A percentile compares a stretch with the other conserved stretches of the same genome.
These are phyloP conservation scores for Ephydatia muelleri DNA, from an alignment of 37 sponge, comb jelly and placozoan species.

Conservation along the genomic window DNA sequence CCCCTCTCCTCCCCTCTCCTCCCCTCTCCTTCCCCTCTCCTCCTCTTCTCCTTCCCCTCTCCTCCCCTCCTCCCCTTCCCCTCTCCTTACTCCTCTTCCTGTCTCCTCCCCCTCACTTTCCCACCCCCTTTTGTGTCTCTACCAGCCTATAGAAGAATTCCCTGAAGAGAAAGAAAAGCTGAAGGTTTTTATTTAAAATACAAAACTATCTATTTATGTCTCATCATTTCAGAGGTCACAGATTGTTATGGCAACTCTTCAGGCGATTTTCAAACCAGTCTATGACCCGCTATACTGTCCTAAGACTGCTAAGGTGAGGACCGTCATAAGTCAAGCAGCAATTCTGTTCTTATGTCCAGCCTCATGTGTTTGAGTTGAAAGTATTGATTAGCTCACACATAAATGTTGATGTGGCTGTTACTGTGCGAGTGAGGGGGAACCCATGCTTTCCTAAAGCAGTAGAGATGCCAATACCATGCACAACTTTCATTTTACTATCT, in stretches of 20 bases:
- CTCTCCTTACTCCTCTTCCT: not conserved
- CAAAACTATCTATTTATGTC: not conserved
- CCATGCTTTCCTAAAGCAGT: no score
- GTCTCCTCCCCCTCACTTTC: no score
- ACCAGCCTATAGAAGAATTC: not conserved
- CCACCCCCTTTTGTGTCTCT: no score
- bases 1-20: no score
- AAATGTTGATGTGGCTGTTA: no score
- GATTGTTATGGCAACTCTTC: not conserved
- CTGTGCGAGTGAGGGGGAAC: no score
- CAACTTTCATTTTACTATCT: no score
- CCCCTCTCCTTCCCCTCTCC: not conserved
- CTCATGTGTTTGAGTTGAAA: no score
- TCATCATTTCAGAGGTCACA: not conserved
- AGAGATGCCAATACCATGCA: no score
- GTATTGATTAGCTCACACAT: no score
- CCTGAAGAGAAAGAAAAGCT: not conserved
- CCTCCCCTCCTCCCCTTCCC: not conserved
- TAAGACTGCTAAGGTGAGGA: not conserved
- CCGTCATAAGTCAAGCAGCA: no score
- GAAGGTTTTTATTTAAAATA: not conserved
- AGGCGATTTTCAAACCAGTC: not conserved
- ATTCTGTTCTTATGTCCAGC: no score
- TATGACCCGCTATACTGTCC: not conserved
- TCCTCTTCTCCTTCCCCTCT: not conserved